Conservation (phyloP, 2,797 vertebrate genomes). For the Pelobates cultripes region DNA sequence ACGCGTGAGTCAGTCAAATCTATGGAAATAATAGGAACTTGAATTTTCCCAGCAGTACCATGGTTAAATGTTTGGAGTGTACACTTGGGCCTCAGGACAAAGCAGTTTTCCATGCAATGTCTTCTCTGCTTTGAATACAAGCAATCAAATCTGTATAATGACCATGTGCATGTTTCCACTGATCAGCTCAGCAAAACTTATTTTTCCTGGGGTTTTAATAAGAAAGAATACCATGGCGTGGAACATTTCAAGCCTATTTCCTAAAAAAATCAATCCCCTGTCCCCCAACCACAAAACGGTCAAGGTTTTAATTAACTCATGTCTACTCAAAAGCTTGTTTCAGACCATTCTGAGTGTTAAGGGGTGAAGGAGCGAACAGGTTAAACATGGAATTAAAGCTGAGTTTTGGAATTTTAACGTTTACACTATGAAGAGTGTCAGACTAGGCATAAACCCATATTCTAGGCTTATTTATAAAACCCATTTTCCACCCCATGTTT, state of each 20-base stretch:
- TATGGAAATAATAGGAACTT: constrained; percentile 2
- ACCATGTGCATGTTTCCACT: background rate
- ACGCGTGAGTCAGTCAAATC: background rate
- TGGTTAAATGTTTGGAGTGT: background rate
- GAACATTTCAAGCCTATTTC: too few species aligned
- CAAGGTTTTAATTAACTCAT: background rate
- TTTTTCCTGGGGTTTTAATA: background rate
- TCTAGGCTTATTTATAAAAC: background rate
- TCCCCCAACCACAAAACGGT: background rate
- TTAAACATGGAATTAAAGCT: background rate
- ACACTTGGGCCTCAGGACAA: background rate
- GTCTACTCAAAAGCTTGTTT: background rate
- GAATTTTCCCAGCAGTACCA: background rate
- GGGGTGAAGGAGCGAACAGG: background rate
- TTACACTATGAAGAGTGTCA: background rate
- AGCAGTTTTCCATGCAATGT: background rate
- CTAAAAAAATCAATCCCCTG: too few species aligned
- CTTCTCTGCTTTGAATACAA: background rate
- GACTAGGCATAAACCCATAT: background rate
- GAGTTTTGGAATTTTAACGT: background rate
- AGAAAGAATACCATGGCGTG: too few species aligned
- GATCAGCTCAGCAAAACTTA: background rate
- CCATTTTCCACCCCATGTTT: background rate
- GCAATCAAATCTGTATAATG: constrained; percentile 4
- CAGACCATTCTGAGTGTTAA: background rate